Evolutionary conservation across 2,888 invertebrate genomes (phyloP), one percentile per base, ranked within the genome.

Genomic region (Aelia acuminata): DNA sequence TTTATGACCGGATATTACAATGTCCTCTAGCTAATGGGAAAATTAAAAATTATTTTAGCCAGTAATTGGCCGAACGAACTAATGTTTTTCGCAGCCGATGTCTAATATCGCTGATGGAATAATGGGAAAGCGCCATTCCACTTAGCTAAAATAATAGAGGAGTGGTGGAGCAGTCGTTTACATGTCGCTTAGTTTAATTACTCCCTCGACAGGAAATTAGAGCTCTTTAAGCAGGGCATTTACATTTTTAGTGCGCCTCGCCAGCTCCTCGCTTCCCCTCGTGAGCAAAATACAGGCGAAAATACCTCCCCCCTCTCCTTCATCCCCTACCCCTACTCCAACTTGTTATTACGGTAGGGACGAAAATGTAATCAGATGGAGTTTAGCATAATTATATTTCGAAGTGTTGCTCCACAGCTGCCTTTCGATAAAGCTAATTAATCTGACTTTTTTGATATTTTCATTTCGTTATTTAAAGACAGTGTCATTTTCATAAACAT

Each of bases 141-240:
- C 80, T 80, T 80, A 80, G 43, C 80, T 80, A 22, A 80, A 80
- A 80, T 43, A 80, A 80, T 80, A 80, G 80, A 80, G 43, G 80
- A 47, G 43, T 22, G 80, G 43, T 3, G 15, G 43, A 80, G 80
- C 39, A 80, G 80, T 47, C 39, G 80, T 80, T 80, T 43, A 80
- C 80, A 80, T 80, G 80, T 80, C 80, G 80, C 80, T 80, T 80
- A 80, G 80, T 80, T 80, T 80, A 80, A 80, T 80, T 80, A 80
- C 80, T 80, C 43, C 80, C 80, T 80, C 80, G 43, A 80, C 80
- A 80, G 80, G 80, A 80, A 43, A 80, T 80, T 80, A 80, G 80
- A 80, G 18, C 80, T 80, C 80, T 80, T 80, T 80, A 80, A 43
- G 80, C 80, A 80, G 43, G 43, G 39, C 39, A 80, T 80, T 80